Percentiles rank a stretch among this genome's conserved stretches.
Evolutionary conservation across 2,888 invertebrate species (phyloP).

Genomic region (Aricia artaxerxes): DNA sequence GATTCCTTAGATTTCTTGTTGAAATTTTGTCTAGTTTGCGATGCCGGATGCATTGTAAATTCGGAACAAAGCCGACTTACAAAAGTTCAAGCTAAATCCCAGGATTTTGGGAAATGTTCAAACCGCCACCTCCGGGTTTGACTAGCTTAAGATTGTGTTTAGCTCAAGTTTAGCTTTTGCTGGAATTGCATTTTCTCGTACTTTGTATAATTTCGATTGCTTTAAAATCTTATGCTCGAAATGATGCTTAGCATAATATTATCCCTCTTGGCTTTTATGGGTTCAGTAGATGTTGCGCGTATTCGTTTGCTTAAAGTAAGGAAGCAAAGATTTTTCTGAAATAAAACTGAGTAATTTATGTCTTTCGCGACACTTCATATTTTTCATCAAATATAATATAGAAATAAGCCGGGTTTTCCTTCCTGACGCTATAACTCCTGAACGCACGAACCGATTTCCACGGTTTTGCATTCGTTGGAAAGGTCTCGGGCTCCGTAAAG

Average conservation of each 20-base stretch:
- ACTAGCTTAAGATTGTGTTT: conserved; percentile 11
- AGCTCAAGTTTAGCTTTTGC: not conserved
- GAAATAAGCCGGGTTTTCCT: too few species aligned
- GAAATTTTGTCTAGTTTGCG: not conserved
- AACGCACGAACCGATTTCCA: too few species aligned
- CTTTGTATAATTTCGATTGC: not conserved
- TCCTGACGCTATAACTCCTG: too few species aligned
- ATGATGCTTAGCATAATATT: not conserved
- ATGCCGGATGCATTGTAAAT: not conserved
- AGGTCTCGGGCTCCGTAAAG: too few species aligned
- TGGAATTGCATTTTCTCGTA: not conserved
- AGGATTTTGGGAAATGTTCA: not conserved
- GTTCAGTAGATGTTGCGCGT: not conserved
- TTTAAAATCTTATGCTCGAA: not conserved
- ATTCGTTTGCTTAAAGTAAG: not conserved
- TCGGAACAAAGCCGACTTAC: conserved; percentile 15
- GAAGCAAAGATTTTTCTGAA: not conserved
- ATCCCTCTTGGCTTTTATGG: not conserved
- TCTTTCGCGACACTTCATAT: not conserved
- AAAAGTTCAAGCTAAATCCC: not conserved
- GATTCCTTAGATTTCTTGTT: not conserved
- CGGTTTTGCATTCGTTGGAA: too few species aligned
- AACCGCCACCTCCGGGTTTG: conserved; percentile 15
- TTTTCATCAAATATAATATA: too few species aligned
- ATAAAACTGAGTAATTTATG: not conserved